These are phyloP conservation scores for Ornithorhynchus anatinus DNA, from an alignment of 2,113 vertebrate genomes.

Conservation along the genomic window DNA sequence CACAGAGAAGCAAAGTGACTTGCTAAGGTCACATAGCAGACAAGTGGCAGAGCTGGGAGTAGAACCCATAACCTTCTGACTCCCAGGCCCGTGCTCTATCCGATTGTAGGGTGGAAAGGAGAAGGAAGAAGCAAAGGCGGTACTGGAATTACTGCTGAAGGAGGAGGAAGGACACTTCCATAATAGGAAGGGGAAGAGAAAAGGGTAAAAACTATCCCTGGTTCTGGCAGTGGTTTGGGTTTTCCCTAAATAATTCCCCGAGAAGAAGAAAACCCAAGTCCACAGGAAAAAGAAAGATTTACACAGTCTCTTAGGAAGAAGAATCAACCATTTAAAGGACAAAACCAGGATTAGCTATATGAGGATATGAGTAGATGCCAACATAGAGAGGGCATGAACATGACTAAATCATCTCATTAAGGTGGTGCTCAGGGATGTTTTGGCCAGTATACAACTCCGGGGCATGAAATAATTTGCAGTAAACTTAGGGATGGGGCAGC, in stretches of 20 bases:
- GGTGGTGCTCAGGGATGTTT: slow-evolving; percentile 15
- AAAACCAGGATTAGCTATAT: background rate
- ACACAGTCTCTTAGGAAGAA: no score
- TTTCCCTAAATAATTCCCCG: slow-evolving; percentile 28
- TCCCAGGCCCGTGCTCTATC: no score
- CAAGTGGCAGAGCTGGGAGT: no score
- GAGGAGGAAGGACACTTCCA: background rate
- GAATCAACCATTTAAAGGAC: background rate
- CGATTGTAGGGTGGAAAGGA: no score
- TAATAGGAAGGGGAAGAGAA: background rate
- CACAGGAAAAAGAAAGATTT: slow-evolving; percentile 26
- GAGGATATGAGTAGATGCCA: slow-evolving; percentile 17
- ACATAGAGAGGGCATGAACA: background rate
- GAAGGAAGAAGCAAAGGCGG: no score
- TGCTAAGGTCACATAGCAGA: no score
- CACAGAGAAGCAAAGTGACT: no score
- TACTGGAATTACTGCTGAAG: background rate
- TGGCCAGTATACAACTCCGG: slow-evolving; percentile 10
- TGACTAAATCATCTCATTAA: slow-evolving; percentile 7
- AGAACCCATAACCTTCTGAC: no score
- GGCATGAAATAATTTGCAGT: slow-evolving; percentile 6
- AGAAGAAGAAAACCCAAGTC: slow-evolving; percentile 22
- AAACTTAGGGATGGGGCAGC: slow-evolving; percentile 1
- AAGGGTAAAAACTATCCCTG: background rate
- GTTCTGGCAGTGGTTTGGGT: slow-evolving; percentile 4